These are phyloP conservation scores for Catostylus mosaicus DNA, from an alignment of 30 jellyfish, hydroid and myxozoan species.

Conservation along the genomic window DNA sequence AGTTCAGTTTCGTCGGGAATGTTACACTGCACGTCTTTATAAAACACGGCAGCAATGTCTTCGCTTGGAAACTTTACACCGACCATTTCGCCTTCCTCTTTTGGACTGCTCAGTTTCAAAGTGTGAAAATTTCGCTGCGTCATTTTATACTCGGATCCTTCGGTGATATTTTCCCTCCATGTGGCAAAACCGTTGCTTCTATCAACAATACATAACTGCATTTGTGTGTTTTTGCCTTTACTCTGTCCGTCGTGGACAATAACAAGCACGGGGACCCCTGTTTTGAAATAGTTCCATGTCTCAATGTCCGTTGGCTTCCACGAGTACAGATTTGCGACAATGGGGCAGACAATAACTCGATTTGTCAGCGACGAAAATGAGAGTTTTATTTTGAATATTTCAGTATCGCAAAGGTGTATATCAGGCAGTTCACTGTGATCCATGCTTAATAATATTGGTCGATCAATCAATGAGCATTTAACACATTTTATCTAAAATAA, in stretches of 20 bases:
- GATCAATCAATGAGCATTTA: not conserved
- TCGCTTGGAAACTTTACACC: constrained; percentile 86
- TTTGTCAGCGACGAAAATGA: constrained; percentile 88
- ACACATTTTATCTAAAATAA: not conserved
- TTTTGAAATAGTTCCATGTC: constrained; percentile 84
- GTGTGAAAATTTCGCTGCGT: constrained; percentile 86
- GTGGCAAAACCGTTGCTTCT: constrained; percentile 88
- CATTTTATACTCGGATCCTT: constrained; percentile 73
- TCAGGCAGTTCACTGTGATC: constrained; percentile 12
- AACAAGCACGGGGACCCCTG: constrained; percentile 89
- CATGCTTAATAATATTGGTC: constrained; percentile 1
- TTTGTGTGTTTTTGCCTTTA: constrained; percentile 21
- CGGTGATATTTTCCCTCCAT: constrained; percentile 85
- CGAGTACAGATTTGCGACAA: constrained; percentile 75
- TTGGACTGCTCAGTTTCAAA: constrained; percentile 57
- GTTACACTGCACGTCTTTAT: constrained; percentile 78
- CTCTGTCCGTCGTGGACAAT: constrained; percentile 57
- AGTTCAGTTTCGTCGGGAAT: constrained; percentile 58
- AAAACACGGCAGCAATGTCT: constrained; percentile 77
- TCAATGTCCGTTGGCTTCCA: constrained; percentile 82
- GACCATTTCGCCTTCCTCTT: constrained; percentile 82
- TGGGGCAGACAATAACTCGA: constrained; percentile 88
- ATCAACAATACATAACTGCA: constrained; percentile 86
- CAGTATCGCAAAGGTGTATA: constrained; percentile 65
- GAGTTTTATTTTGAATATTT: constrained; percentile 81